These are phyloP conservation scores for Ptilorrhoa leucosticta DNA, from an alignment of 2,113 vertebrate species.

Conservation along the genomic window DNA sequence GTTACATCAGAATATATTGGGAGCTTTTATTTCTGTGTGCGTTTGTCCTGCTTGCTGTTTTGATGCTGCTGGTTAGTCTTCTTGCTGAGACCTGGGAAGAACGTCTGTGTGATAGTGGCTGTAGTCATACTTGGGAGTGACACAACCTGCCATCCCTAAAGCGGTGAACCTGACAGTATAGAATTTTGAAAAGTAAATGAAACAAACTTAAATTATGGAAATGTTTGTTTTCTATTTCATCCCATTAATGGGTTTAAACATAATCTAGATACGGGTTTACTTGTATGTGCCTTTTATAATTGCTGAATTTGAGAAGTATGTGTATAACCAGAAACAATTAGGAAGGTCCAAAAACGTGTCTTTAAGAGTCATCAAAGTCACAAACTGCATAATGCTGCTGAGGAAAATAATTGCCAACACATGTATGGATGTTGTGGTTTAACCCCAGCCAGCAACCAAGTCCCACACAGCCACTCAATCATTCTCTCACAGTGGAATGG, in stretches of 20 bases:
- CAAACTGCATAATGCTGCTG: not conserved
- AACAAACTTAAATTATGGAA: not conserved
- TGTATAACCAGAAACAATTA: not conserved
- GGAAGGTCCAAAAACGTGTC: not conserved
- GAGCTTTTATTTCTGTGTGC: not conserved
- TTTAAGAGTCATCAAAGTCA: not conserved
- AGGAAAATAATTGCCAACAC: not conserved
- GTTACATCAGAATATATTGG: not conserved
- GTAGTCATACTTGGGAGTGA: not conserved
- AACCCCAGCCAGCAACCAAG: not conserved
- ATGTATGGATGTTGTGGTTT: not conserved
- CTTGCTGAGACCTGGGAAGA: not conserved
- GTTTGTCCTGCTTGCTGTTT: not conserved
- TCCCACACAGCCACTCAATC: not conserved
- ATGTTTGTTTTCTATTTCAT: not conserved
- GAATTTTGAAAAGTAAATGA: not conserved
- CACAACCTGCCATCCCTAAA: not conserved
- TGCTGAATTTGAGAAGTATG: not conserved
- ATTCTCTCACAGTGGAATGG: not conserved
- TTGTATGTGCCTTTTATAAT: not conserved
- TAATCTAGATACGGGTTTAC: not conserved
- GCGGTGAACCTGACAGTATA: not conserved
- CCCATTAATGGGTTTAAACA: not conserved
- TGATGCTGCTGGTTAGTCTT: not conserved
- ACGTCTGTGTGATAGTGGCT: not conserved